Evolutionary conservation across 2,797 vertebrate species (phyloP), one percentile per base, ranked within the genome.

Genomic region (Chelon auratus): DNA sequence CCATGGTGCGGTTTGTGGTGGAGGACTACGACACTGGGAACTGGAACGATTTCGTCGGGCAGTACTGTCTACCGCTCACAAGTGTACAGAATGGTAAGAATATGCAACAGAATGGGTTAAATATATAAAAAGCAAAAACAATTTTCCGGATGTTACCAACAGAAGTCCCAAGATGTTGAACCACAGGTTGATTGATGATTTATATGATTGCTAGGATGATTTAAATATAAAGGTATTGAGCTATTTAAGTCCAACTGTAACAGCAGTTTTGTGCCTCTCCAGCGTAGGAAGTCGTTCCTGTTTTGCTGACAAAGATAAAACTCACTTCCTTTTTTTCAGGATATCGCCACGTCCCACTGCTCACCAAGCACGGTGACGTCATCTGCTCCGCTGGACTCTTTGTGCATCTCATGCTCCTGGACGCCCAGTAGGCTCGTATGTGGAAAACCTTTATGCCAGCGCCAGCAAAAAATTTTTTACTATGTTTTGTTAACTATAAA

Each of bases 321-420:
- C 22, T 15, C 4, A 36, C 65, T 81, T 80, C 72, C 62, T 81
- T 5, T 69, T 80, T 36, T 75, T 68, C 83, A 99, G 98, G 98
- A 50, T 99, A 99, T 85, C 97, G 97, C 50, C 96, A 97, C 12
- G 81, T 99, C 57, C 97, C 98, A 2, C 94, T 99, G 60, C 90
- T 97, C 69, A 96, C 95, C 50, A 97, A 96, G 93, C 94, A 91
- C 0, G 97, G 97, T 14, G 94, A 96, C 75, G 77, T 93, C 0
- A 94, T 96, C 71, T 86, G 93, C 17, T 97, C 97, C 0, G 96
- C 97, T 14, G 95, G 95, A 10, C 90, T 99, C 10, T 99, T 99
- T 72, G 94, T 97, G 74, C 96, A 96, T 61, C 26, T 97, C 75
- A 92, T 87, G 84, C 88, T 95, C 51, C 0, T 93, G 7, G 93